Evolutionary conservation across 2,888 invertebrate genomes (phyloP).

Genomic region (Cistogaster globosa): DNA sequence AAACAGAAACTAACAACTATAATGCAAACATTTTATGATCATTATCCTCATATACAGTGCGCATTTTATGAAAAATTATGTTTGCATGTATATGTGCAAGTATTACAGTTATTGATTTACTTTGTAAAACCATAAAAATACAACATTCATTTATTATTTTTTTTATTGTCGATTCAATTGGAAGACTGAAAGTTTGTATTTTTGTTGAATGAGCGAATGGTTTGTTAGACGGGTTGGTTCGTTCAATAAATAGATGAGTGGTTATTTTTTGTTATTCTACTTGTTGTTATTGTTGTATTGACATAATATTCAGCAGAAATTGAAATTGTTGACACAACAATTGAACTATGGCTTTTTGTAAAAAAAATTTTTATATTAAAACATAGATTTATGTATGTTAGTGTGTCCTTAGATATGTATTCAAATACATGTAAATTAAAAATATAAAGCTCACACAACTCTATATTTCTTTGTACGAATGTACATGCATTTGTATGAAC

Average conservation of each 20-base stretch:
- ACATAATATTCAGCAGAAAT: conserved; percentile 71
- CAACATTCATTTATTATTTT: conserved; percentile 49
- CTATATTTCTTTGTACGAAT: background rate
- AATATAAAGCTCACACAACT: too few relatives aligned
- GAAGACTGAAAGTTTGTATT: conserved; percentile 24
- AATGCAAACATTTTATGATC: conserved; percentile 10
- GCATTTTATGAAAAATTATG: background rate
- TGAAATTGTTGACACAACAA: conserved; percentile 74
- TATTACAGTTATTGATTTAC: conserved; percentile 63
- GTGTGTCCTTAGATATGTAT: conserved; percentile 6
- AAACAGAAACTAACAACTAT: background rate
- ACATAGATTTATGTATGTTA: conserved; percentile 2
- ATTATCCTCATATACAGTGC: conserved; percentile 2
- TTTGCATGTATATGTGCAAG: background rate
- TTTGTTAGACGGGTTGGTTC: conserved; percentile 37
- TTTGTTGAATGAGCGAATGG: conserved; percentile 11
- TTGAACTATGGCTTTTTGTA: conserved; percentile 69
- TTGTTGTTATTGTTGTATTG: conserved; percentile 60
- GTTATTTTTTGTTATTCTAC: conserved; percentile 36
- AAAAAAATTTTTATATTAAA: conserved; percentile 44
- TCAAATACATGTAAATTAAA: conserved; percentile 10
- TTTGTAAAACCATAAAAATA: conserved; percentile 58
- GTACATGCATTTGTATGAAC: conserved; percentile 2
- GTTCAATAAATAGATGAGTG: conserved; percentile 37
- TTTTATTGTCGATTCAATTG: conserved; percentile 25